A percentile compares a stretch with the other conserved stretches of the same genome.
Conservation (phyloP, 2,888 invertebrate genomes). For the Cephus pygmeus region DNA sequence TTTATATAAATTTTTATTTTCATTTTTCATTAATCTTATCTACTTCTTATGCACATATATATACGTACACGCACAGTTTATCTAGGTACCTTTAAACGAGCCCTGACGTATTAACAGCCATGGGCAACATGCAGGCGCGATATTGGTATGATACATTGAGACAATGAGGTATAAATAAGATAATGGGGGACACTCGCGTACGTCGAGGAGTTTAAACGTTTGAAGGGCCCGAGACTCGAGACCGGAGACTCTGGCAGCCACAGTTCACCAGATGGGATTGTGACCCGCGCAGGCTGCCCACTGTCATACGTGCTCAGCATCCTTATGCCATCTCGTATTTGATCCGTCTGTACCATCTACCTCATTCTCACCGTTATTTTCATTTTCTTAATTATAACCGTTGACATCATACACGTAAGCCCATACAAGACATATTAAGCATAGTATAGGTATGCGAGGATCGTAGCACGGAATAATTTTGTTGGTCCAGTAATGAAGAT, state of each 20-base stretch:
- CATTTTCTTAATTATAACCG: neutral
- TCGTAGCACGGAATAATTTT: neutral
- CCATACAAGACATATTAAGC: neutral
- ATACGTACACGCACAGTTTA: neutral
- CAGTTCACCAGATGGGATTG: slow-evolving; percentile 61
- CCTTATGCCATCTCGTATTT: slow-evolving; percentile 30
- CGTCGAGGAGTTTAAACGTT: slow-evolving; percentile 46
- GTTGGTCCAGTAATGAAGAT: neutral
- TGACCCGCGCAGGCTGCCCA: slow-evolving; percentile 56
- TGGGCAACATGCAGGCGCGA: slow-evolving; percentile 40
- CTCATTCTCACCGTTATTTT: neutral
- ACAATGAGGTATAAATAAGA: slow-evolving; percentile 65
- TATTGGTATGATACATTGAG: slow-evolving; percentile 64
- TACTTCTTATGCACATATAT: no score
- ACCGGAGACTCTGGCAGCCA: slow-evolving; percentile 29
- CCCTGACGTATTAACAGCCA: neutral
- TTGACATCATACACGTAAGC: slow-evolving; percentile 10
- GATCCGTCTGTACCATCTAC: neutral
- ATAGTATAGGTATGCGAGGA: neutral
- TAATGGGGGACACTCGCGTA: slow-evolving; percentile 57
- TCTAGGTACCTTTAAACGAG: neutral
- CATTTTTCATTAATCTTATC: neutral
- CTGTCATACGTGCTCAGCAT: slow-evolving; percentile 55
- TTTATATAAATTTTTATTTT: no score
- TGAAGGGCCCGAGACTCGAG: slow-evolving; percentile 42